Evolutionary conservation across 2,797 vertebrate genomes (phyloP).

Genomic region (Xenopus petersii): DNA sequence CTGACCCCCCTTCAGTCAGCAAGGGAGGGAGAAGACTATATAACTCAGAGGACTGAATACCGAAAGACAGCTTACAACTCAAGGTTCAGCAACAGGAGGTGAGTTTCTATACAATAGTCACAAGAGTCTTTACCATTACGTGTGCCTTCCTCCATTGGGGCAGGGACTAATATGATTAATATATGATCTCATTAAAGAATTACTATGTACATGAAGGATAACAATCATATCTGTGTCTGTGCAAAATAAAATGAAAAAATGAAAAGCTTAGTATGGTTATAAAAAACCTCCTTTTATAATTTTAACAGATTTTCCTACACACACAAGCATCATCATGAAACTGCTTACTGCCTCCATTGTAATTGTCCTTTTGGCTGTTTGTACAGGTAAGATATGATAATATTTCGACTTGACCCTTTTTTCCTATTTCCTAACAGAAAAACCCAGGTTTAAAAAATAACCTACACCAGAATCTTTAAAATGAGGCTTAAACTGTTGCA

Average conservation of each 20-base stretch:
- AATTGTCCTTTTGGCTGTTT: conserved; percentile 19
- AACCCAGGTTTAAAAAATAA: no score
- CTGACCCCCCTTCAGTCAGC: not conserved
- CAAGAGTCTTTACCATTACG: no score
- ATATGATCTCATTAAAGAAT: no score
- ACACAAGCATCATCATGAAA: conserved; percentile 25
- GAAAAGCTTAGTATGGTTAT: no score
- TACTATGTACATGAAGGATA: no score
- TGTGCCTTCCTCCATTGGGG: no score
- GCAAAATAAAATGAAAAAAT: no score
- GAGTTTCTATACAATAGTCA: conserved; percentile 1
- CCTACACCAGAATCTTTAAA: no score
- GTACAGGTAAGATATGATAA: conserved; percentile 20
- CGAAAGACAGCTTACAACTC: not conserved
- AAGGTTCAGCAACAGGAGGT: conserved; percentile 12
- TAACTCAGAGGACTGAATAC: conserved; percentile 15
- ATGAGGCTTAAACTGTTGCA: not conserved
- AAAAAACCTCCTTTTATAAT: no score
- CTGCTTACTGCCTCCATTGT: conserved; percentile 20
- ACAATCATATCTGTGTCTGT: no score
- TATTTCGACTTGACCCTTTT: not conserved
- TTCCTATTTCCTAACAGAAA: not conserved
- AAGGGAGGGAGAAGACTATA: conserved; percentile 24
- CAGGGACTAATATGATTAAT: no score
- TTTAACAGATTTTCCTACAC: not conserved